Evolutionary conservation across 1,140 invertebrate genomes (phyloP).

Genomic region (Gryllus bimaculatus): DNA sequence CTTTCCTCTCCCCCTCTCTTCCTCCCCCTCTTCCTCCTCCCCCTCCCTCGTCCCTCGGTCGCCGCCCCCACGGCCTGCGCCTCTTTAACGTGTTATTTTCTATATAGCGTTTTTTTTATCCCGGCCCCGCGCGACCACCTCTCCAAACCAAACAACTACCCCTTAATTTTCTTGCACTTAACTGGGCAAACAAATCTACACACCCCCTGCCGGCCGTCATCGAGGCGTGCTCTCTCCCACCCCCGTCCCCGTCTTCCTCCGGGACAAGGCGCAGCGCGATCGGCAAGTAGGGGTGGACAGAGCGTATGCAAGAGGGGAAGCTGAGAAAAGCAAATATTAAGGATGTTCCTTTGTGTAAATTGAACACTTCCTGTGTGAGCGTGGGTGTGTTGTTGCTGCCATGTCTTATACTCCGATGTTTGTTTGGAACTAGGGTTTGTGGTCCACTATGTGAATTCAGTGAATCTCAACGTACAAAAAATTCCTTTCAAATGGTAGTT

Average conservation of each 20-base stretch:
- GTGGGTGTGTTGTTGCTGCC: no score
- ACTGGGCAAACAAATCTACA: neutral
- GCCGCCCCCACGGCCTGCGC: neutral
- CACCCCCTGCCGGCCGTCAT: neutral
- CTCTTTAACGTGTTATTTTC: slow-evolving; percentile 1
- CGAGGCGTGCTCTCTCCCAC: neutral
- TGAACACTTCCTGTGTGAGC: neutral
- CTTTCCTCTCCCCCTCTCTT: neutral
- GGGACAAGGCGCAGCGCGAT: neutral
- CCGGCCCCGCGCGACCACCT: neutral
- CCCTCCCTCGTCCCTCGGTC: neutral
- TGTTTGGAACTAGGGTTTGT: no score
- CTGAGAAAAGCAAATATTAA: neutral
- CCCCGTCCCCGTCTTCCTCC: neutral
- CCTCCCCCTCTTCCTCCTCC: neutral
- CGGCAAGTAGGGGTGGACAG: neutral
- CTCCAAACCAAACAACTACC: neutral
- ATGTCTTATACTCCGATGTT: no score
- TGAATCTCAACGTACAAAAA: no score
- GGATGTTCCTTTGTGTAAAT: neutral
- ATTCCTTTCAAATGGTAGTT: no score
- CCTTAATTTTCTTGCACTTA: slow-evolving; percentile 5
- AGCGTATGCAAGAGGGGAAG: neutral
- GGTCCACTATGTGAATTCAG: no score
- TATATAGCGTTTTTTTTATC: neutral